These are phyloP conservation scores for Siniperca knerii DNA, from an alignment of 2,113 vertebrate genomes.

Conservation along the genomic window DNA sequence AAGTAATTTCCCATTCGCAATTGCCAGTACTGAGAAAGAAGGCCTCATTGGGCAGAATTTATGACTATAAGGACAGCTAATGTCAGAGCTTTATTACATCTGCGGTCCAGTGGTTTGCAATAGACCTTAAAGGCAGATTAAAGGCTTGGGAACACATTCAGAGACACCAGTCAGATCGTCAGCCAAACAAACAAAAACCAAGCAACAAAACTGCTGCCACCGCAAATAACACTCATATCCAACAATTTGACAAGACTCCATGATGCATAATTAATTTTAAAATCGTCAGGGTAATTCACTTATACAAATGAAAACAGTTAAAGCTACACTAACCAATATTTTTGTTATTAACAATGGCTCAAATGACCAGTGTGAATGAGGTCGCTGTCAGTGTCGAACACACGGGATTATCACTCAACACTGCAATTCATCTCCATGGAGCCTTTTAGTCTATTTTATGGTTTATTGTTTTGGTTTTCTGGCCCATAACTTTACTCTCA, in stretches of 20 bases:
- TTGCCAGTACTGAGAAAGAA: background rate
- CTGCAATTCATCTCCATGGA: background rate
- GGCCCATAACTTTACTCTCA: background rate
- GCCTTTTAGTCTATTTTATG: background rate
- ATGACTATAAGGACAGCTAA: background rate
- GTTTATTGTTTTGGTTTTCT: conserved; percentile 13
- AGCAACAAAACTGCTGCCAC: background rate
- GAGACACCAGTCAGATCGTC: background rate
- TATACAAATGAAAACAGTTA: background rate
- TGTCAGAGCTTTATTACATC: conserved; percentile 25
- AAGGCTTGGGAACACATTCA: background rate
- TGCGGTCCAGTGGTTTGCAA: conserved; percentile 12
- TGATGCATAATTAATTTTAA: background rate
- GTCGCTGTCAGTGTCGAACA: background rate
- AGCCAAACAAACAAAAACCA: background rate
- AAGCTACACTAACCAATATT: background rate
- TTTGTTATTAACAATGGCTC: background rate
- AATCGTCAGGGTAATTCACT: background rate
- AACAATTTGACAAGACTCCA: background rate
- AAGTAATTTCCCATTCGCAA: background rate
- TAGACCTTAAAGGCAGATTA: conserved; percentile 6
- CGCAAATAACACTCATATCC: background rate
- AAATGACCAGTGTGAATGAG: background rate
- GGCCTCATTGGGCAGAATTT: background rate
- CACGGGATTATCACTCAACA: background rate